phyloP scores from a whole-genome alignment of 2,797 vertebrate genomes.

The Phataginus tricuspis region DNA sequence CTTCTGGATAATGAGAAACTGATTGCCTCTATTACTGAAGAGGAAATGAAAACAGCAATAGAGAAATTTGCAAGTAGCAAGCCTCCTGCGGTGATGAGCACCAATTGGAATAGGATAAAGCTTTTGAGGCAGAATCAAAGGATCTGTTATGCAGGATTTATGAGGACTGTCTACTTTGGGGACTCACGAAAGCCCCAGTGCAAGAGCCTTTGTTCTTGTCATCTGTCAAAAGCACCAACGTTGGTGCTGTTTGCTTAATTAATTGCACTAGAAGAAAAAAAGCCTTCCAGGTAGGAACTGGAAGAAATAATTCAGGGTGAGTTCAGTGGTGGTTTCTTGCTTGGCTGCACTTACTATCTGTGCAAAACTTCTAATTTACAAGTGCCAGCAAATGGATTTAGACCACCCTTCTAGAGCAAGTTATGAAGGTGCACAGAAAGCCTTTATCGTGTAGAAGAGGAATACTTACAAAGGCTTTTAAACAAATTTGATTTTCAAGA shows the following conservation, averaged over 20 bases:
- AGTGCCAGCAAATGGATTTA: constrained; percentile 80
- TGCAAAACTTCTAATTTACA: constrained; percentile 82
- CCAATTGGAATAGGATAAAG: constrained; percentile 70
- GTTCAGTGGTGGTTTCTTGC: constrained; percentile 68
- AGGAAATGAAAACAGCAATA: constrained; percentile 83
- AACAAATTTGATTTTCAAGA: constrained; percentile 67
- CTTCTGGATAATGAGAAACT: constrained; percentile 84
- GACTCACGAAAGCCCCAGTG: neutral
- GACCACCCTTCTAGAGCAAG: constrained; percentile 66
- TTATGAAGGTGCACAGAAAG: constrained; percentile 62
- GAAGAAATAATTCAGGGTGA: constrained; percentile 74
- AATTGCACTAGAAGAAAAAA: constrained; percentile 59
- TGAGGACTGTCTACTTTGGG: constrained; percentile 53
- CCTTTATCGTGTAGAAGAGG: constrained; percentile 59
- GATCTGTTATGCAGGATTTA: constrained; percentile 55
- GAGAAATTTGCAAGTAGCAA: constrained; percentile 77
- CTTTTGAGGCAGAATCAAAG: constrained; percentile 56
- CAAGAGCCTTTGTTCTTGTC: constrained; percentile 54
- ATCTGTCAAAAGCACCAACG: constrained; percentile 59
- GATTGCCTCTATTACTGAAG: constrained; percentile 82
- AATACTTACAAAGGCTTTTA: constrained; percentile 70
- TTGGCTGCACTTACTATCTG: constrained; percentile 64
- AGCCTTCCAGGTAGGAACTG: constrained; percentile 77
- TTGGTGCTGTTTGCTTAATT: constrained; percentile 80
- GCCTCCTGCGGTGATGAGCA: constrained; percentile 10